Percentiles rank a stretch among this genome's conserved stretches.
phyloP scores from a whole-genome alignment of 1,140 invertebrate species.

The Pseudoatta argentina region DNA sequence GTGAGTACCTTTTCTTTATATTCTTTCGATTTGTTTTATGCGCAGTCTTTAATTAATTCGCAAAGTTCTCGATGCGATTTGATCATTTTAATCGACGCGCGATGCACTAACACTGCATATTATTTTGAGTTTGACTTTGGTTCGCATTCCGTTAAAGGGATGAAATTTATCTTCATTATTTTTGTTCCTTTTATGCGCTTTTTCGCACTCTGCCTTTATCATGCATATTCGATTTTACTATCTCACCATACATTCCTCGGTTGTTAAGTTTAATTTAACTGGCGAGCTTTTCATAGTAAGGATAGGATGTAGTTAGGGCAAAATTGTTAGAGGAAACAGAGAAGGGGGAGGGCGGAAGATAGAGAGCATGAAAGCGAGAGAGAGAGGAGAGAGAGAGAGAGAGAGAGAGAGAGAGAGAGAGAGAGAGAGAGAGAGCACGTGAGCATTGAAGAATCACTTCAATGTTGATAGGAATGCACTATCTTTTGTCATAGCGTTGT shows the following conservation, averaged over 20 bases:
- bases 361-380: background rate
- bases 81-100: background rate
- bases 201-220: conserved; percentile 26
- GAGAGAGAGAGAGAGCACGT: background rate
- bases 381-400: no score
- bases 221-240: conserved; percentile 28
- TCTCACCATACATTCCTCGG: background rate
- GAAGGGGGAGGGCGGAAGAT: conserved; percentile 13
- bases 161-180: background rate
- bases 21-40: background rate
- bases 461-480: conserved; percentile 20
- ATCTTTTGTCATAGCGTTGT: conserved; percentile 34
- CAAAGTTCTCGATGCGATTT: background rate
- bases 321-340: conserved; percentile 9
- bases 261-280: conserved; percentile 32
- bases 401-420: background rate
- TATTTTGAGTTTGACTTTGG: conserved; percentile 19
- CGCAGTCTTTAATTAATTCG: background rate
- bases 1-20: conserved; percentile 84
- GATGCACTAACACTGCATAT: conserved; percentile 16
- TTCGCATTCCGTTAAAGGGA: conserved; percentile 4
- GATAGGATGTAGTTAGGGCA: conserved; percentile 34
- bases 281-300: conserved; percentile 3
- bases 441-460: conserved; percentile 29
- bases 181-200: conserved; percentile 27